A percentile compares a stretch with the other conserved stretches of the same genome.
phyloP scores from a whole-genome alignment of 2,113 vertebrate species.

The Crotalus helleri region DNA sequence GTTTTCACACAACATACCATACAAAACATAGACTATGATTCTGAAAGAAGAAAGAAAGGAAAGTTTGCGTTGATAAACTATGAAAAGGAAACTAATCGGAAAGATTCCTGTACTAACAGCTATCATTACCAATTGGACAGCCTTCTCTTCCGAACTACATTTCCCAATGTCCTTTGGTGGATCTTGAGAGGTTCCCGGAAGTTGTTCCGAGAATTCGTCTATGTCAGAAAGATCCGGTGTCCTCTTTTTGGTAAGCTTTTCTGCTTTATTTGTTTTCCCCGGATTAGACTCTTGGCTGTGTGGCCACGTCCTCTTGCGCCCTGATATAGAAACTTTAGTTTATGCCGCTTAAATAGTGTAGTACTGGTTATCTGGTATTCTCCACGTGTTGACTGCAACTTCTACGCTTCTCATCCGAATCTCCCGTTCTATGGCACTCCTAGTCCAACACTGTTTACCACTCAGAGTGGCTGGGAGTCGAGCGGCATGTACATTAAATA shows the following conservation, averaged over 20 bases:
- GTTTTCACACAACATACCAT: neutral
- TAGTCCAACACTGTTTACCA: neutral
- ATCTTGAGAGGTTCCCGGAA: neutral
- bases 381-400: neutral
- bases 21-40: neutral
- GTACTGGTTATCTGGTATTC: neutral
- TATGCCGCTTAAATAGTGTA: neutral
- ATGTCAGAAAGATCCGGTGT: rapidly evolving
- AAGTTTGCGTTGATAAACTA: neutral
- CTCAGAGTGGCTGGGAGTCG: neutral
- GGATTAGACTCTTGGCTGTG: neutral
- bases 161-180: conserved; percentile 31
- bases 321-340: neutral
- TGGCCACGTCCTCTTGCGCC: neutral
- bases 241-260: neutral
- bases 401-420: neutral
- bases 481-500: neutral
- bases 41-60: neutral
- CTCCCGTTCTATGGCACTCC: neutral
- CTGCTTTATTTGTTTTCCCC: neutral
- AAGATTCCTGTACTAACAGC: neutral
- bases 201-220: rapidly evolving
- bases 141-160: neutral
- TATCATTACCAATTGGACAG: neutral
- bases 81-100: neutral